Conservation (phyloP, 2,797 vertebrate species). For the Dicrostonyx torquatus region DNA sequence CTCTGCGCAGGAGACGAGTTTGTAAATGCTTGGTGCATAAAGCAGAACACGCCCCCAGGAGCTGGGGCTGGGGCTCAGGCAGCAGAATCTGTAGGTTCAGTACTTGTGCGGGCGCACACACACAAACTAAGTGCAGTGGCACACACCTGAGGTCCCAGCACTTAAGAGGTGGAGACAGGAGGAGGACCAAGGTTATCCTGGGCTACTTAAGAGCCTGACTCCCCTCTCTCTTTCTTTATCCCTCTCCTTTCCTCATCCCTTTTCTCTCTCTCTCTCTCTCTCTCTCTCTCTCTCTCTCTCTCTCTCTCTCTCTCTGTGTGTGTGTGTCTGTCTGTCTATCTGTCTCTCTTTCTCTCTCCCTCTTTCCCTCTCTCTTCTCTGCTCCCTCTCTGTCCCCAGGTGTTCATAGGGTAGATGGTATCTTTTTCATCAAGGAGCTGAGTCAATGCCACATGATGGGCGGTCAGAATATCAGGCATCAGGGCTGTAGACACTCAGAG, state of each 20-base stretch:
- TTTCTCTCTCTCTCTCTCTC: neutral
- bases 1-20: neutral
- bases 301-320: no score
- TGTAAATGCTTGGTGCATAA: neutral
- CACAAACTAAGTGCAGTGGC: neutral
- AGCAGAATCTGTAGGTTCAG: neutral
- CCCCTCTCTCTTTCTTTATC: no score
- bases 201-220: neutral
- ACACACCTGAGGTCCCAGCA: neutral
- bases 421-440: neutral
- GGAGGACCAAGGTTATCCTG: neutral
- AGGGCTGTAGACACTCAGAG: neutral
- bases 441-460: neutral
- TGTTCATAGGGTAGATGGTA: neutral
- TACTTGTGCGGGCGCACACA: fast-evolving
- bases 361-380: neutral
- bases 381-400: neutral
- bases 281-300: no score
- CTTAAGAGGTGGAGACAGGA: neutral
- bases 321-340: no score
- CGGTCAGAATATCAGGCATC: neutral
- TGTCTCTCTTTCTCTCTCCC: no score
- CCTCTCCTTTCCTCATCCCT: no score
- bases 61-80: neutral
- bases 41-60: neutral